Percentiles rank a stretch among this genome's conserved stretches.
phyloP scores from a whole-genome alignment of 2,797 vertebrate genomes.

The Xenentodon cancila region DNA sequence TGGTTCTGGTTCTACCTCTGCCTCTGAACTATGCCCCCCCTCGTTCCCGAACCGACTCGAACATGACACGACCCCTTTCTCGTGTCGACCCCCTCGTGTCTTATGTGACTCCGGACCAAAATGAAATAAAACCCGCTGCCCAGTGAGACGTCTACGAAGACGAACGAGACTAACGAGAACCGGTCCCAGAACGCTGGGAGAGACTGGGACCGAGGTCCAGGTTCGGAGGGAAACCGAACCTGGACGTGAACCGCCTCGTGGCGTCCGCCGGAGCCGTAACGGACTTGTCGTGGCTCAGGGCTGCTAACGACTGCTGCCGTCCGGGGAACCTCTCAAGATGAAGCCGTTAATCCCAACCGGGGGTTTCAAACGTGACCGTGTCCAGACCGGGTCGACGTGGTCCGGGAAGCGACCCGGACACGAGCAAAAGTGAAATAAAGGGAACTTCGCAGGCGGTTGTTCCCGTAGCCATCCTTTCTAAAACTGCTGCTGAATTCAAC shows the following conservation, averaged over 20 bases:
- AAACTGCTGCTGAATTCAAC: no score
- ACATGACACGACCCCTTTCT: background rate
- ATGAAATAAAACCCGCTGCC: background rate
- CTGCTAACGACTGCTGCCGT: no score
- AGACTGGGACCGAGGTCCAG: background rate
- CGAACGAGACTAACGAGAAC: background rate
- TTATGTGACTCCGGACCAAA: background rate
- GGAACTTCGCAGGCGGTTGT: no score
- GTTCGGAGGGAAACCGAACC: background rate
- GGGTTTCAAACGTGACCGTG: background rate
- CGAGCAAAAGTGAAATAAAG: no score
- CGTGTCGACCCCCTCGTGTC: background rate
- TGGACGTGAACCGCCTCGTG: background rate
- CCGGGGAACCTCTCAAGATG: background rate
- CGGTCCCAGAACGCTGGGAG: background rate
- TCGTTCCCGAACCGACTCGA: background rate
- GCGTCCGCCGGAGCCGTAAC: background rate
- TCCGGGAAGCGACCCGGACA: no score
- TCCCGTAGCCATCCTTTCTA: no score
- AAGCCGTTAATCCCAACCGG: background rate
- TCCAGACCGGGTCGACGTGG: background rate
- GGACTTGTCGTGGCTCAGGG: background rate
- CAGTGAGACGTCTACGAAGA: background rate
- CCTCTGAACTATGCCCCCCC: background rate
- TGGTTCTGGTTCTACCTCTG: constrained; percentile 19